Evolutionary conservation across 2,797 vertebrate species (phyloP).

Genomic region (Toxotes lorentzi): DNA sequence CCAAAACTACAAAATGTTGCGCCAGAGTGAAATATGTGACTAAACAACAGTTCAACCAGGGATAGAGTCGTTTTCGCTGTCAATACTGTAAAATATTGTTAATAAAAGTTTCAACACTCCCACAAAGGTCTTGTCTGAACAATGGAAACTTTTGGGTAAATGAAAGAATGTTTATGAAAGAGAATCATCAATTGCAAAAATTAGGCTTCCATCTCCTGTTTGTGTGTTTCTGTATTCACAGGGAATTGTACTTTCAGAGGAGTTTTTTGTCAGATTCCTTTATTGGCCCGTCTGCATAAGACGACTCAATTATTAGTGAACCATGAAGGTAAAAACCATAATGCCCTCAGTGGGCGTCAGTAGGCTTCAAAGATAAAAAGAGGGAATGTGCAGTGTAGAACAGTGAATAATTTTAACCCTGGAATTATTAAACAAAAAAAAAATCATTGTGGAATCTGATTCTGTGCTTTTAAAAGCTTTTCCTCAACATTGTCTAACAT

Average conservation of each 20-base stretch:
- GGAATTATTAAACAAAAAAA: constrained; percentile 48
- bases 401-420: constrained; percentile 51
- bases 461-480: constrained; percentile 38
- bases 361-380: constrained; percentile 69
- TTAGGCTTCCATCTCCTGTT: constrained; percentile 34
- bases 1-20: constrained; percentile 56
- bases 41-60: constrained; percentile 32
- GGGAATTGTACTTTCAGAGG: constrained; percentile 65
- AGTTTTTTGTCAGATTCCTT: constrained; percentile 61
- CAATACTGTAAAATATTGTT: background rate
- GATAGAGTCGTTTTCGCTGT: background rate
- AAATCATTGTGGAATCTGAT: constrained; percentile 44
- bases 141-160: constrained; percentile 12
- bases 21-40: constrained; percentile 38
- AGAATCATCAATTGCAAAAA: constrained; percentile 48
- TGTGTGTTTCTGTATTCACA: constrained; percentile 51
- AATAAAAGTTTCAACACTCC: background rate
- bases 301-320: constrained; percentile 73
- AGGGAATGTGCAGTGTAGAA: constrained; percentile 57
- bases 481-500: constrained; percentile 41
- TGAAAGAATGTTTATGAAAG: constrained; percentile 40
- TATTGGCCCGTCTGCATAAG: constrained; percentile 56
- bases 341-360: constrained; percentile 62
- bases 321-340: constrained; percentile 70
- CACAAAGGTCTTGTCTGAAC: constrained; percentile 4